phyloP scores from a whole-genome alignment of 2,888 invertebrate genomes.

The Podotricha telesiphe region DNA sequence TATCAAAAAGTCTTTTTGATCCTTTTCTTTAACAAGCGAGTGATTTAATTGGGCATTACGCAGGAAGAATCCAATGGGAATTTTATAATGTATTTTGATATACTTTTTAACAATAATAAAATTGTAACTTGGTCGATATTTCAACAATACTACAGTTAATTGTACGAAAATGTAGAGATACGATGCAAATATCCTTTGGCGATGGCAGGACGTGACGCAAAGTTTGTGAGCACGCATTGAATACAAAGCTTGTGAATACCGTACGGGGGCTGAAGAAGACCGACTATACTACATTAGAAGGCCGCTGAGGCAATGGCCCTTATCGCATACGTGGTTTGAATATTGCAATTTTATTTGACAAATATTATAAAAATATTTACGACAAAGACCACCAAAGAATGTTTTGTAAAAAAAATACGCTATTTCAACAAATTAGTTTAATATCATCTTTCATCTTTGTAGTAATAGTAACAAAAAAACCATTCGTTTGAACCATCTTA shows the following conservation, averaged over 20 bases:
- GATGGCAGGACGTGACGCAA: slow-evolving; percentile 14
- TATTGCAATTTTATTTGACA: slow-evolving; percentile 13
- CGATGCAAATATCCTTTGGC: slow-evolving; percentile 20
- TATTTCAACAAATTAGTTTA: too few relatives aligned
- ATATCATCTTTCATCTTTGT: too few relatives aligned
- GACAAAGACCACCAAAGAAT: background rate
- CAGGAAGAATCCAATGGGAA: too few relatives aligned
- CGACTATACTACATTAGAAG: slow-evolving; percentile 9
- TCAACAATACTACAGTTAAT: background rate
- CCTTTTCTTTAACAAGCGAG: too few relatives aligned
- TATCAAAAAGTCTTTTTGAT: too few relatives aligned
- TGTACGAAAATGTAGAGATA: slow-evolving; percentile 9
- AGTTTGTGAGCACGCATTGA: slow-evolving; percentile 8
- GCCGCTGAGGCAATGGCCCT: slow-evolving; percentile 25
- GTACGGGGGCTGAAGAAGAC: background rate
- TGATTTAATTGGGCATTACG: too few relatives aligned
- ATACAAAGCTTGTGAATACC: slow-evolving; percentile 6
- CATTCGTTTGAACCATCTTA: too few relatives aligned
- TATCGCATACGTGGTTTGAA: slow-evolving; percentile 31
- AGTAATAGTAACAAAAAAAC: too few relatives aligned
- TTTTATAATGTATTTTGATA: too few relatives aligned
- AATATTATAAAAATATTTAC: slow-evolving; percentile 12
- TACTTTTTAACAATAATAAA: too few relatives aligned
- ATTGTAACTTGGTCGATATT: background rate
- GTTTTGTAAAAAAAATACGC: background rate